Evolutionary conservation across 1,140 invertebrate species (phyloP), one percentile per base, ranked within the genome.

Genomic region (Temnothorax longispinosus): DNA sequence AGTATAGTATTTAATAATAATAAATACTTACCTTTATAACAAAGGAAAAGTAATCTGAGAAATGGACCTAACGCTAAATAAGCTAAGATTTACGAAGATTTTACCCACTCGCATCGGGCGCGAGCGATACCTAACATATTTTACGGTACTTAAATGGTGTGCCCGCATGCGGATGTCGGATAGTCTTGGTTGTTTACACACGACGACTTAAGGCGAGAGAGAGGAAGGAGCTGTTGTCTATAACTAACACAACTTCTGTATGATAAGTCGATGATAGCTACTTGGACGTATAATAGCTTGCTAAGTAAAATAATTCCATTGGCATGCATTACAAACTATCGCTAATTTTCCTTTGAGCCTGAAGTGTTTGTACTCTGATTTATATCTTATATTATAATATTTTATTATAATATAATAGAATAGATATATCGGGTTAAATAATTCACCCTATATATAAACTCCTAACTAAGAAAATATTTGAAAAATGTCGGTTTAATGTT

Each of bases 151-250:
- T 65, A 78, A 78, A 50, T 58, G 58, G 41, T 32, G 58, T 65
- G 18, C 32, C 65, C 44, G 41, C 58, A 65, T 32, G 41, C 58
- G 58, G 54, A 56, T 74, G 41, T 44, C 10, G 41, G 41, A 65
- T 32, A 41, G 50, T 56, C 72, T 47, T 78, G 60, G 76, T 47
- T 78, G 58, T 78, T 78, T 78, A 65, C 76, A 62, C 41, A 32
- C 58, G 58, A 65, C 18, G 58, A 35, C 76, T 78, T 65, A 78
- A 77, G 58, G 58, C 44, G 58, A 78, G 60, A 78, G 76, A 78
- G 44, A 35, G 72, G n/a, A 58, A 75, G 56, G 7, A 65, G 76
- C 44, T 65, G 76, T 78, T 78, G 58, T 50, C 18, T 60, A 78
- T 60, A 78, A 35, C 41, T 64, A 64, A 78, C 44, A 78, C 44